Base-by-base conservation (phyloP, 1,140 invertebrate species). In the Agrypnia vestita region DNA sequence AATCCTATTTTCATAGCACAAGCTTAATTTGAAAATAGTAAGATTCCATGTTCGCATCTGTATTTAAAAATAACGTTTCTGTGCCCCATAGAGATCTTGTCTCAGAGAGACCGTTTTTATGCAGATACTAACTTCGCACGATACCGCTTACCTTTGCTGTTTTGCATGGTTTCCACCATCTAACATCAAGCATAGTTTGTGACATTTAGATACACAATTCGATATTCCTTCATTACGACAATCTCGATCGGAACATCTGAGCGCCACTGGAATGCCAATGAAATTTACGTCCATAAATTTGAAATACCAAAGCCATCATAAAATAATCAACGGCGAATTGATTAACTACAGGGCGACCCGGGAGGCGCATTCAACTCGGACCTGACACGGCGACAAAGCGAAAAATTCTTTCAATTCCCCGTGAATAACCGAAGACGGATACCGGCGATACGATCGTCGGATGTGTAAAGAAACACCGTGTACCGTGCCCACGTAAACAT, bases 391-490 rank as follows among this genome's bases (percentile, higher is more conserved):
- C 15, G 19, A 72, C 69, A 72, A 46, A 47, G 25, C 19, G 17
- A 55, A 73, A 44, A 19, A n/a, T 46, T 13, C 69, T 53, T 35
- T 1, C 71, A 25, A 73, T 17, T n/a, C 67, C 21, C 49, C 43
- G 46, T 25, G 61, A 64, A 77, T 64, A 77, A 43, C 49, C 35
- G 25, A 69, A 67, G 62, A 53, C 77, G 67, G 35, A 43, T 47
- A 51, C 59, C 73, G 44, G 55, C 77, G 67, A 78, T 71, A 56
- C 1, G n/a, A 78, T 78, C 64, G 53, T 51, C 61, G 61, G 61
- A 77, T 17, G 51, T 77, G 73, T 71, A 72, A 79, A 71, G 64
- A 59, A 73, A 56, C 77, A 59, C 46, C 25, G 46, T 56, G 51
- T 72, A 59, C 55, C 46, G 77, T 47, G 43, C 62, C 62, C 35